Base-by-base conservation (phyloP, 2,797 vertebrate genomes). In the Valencia hispanica region DNA sequence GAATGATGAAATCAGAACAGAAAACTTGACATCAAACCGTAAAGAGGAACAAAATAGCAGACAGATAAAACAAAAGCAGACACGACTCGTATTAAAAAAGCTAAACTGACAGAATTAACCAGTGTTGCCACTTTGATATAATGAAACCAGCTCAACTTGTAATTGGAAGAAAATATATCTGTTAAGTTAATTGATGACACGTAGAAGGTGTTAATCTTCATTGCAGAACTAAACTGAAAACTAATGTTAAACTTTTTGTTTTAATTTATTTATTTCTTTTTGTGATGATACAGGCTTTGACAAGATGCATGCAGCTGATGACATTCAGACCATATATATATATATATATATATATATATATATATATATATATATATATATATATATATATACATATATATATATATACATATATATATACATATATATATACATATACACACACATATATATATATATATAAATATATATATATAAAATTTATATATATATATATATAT, bases 1-100 rank as follows among this genome's bases (percentile, higher is more conserved):
- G 80, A 30, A 18, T 92, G 89, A 93, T 90, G 89, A 92, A 92
- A 94, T 87, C 78, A 47, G 78, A 88, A 85, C 71, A 83, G 71
- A 89, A 90, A 85, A 86, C 53, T 36, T 78, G 90, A 93, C 89
- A 93, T 91, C 82, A 74, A 83, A 76, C 50, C 70, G 83, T 69
- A 86, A 90, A 78, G 72, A 84, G 61, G 55, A 85, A 78, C 50
- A 73, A 73, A 87, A 86, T 22, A 68, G 77, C 50, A 77, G 51
- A 55, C 32, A 79, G 80, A 87, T 69, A 72, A 86, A 80, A 87
- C 65, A 75, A 74, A 86, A 79, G 51, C 77, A 79, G 75, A 79
- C 71, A 73, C 27, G 59, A 48, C 70, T 85, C 74, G 84, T 34
- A 70, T 86, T 84, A 91, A 74, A 74, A 61, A 36, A 73, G 77